Evolutionary conservation across 2,888 invertebrate species (phyloP), one percentile per base, ranked within the genome.

Genomic region (Latheticus oryzae): DNA sequence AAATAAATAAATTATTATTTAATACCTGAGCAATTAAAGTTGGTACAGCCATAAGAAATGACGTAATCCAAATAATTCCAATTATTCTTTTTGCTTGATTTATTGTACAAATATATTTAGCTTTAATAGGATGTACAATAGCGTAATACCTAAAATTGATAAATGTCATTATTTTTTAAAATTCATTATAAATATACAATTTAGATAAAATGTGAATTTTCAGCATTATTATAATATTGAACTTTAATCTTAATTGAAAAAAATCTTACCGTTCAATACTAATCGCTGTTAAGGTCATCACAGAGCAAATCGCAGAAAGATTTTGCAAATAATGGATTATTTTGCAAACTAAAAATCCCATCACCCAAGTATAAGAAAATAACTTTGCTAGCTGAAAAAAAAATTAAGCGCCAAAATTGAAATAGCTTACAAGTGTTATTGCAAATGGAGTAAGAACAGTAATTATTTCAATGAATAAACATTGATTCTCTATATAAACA

Each of bases 261-360:
- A 40, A 15, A 17, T 54, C 77, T 78, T 78, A 88, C 88, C 89
- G 84, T 77, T 89, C 89, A 42, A 88, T 81, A 66, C 87, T 88
- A 82, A 89, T 89, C 35, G 85, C 85, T 1, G 88, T 88, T 57
- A 89, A 80, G 0, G 88, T 89, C 62, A 88, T 80, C 16, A 88
- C 87, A 0, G 88, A 88, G 71, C 88, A 89, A 60, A 88, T 85
- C 62, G 87, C 85, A 1, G 87, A 87, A 26, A 89, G 85, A 64
- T 84, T 86, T 78, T 89, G 89, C 77, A 88, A 82, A 78, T 88
- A 89, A 75, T 88, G 85, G 5, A 88, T 85, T 48, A 81, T 78
- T 76, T 87, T 88, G 76, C 89, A 89, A 56, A 87, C 76, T 70
- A 87, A 82, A 59, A 79, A 75, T 1, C 89, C 89, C 79, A 87